Conservation (phyloP, 2,797 vertebrate genomes). For the Myotis vivesi region DNA sequence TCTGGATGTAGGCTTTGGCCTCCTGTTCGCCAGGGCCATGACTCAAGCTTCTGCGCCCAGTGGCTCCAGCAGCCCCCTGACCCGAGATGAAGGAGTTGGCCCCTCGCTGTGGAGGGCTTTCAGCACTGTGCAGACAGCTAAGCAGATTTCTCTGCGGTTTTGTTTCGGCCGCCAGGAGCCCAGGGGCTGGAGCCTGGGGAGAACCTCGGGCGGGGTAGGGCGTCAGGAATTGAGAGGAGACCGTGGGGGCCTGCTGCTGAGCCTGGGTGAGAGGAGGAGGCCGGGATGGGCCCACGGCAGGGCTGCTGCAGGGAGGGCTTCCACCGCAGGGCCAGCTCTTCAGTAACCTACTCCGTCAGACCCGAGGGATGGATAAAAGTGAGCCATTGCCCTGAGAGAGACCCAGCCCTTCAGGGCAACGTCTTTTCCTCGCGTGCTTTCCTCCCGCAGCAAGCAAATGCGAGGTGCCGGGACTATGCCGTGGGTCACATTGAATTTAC, state of each 20-base stretch:
- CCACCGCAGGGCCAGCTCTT: background rate
- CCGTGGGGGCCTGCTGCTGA: background rate
- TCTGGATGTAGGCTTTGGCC: background rate
- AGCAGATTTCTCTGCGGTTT: background rate
- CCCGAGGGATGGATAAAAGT: slow-evolving; percentile 2
- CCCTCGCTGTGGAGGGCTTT: background rate
- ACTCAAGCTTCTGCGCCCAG: background rate
- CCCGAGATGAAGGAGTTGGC: background rate
- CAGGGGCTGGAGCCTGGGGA: background rate
- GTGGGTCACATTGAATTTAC: background rate
- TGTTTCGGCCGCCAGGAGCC: background rate
- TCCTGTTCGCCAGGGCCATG: background rate
- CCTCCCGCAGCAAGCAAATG: slow-evolving; percentile 31
- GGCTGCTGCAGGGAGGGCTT: background rate
- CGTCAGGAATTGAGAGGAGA: background rate
- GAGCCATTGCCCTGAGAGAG: background rate
- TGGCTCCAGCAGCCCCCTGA: background rate
- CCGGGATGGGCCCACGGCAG: accelerated
- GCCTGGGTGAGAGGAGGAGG: too few relatives aligned
- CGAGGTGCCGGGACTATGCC: slow-evolving; percentile 21
- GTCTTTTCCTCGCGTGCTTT: slow-evolving; percentile 50
- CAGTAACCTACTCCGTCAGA: background rate
- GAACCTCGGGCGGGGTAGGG: background rate
- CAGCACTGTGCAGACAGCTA: background rate
- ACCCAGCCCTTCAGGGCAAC: background rate